Evolutionary conservation across 2,113 vertebrate species (phyloP).

Genomic region (Atractosteus spatula): DNA sequence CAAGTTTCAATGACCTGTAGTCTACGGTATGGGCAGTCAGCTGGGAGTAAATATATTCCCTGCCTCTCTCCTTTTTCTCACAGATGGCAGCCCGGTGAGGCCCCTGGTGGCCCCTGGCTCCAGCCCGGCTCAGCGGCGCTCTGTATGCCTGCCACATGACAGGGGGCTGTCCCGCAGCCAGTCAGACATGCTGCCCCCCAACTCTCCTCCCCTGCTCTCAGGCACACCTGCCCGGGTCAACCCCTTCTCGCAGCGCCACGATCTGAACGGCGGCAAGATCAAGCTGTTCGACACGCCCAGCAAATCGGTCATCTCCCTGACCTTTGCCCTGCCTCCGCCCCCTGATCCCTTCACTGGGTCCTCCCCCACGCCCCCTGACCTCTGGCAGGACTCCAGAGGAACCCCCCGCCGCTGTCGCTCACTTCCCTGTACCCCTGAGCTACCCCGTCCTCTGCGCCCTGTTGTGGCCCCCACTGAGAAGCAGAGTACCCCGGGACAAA

Average conservation of each 20-base stretch:
- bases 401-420: slow-evolving; percentile 76
- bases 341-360: slow-evolving; percentile 42
- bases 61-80: no score
- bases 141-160: slow-evolving; percentile 52
- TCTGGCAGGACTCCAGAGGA: slow-evolving; percentile 32
- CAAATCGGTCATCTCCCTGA: slow-evolving; percentile 81
- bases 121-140: slow-evolving; percentile 54
- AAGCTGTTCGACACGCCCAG: slow-evolving; percentile 89
- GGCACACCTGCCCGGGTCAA: slow-evolving; percentile 75
- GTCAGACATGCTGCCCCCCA: slow-evolving; percentile 72
- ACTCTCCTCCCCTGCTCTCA: slow-evolving; percentile 48
- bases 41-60: no score
- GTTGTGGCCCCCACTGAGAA: slow-evolving; percentile 10
- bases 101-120: slow-evolving; percentile 18
- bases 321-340: slow-evolving; percentile 74
- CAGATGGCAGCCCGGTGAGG: no score
- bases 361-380: slow-evolving; percentile 54
- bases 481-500: slow-evolving; percentile 32
- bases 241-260: slow-evolving; percentile 87
- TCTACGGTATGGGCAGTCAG: no score
- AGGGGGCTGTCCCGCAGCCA: slow-evolving; percentile 79
- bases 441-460: slow-evolving; percentile 44
- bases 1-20: no score
- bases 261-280: slow-evolving; percentile 85
- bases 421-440: slow-evolving; percentile 78